Evolutionary conservation across 2,888 invertebrate genomes (phyloP).

Genomic region (Synanthedon myopaeformis): DNA sequence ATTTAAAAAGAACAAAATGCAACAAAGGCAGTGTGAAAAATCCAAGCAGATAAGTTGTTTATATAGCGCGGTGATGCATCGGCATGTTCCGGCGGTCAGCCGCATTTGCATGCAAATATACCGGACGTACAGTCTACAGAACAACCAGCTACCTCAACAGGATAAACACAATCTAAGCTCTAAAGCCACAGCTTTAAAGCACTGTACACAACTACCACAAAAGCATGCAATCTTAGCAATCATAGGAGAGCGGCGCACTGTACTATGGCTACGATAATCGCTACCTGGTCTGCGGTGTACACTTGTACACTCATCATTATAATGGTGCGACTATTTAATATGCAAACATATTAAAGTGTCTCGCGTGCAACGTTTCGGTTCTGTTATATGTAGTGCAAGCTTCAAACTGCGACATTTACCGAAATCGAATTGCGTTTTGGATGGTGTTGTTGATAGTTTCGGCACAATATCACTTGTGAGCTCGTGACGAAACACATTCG

Average conservation of each 20-base stretch:
- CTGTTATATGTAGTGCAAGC: not conserved
- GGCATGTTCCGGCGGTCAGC: not conserved
- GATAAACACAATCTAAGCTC: conserved; percentile 3
- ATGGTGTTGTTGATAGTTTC: not conserved
- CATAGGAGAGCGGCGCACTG: not conserved
- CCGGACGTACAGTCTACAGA: conserved; percentile 14
- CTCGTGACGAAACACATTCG: not conserved
- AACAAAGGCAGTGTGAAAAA: not conserved
- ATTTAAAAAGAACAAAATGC: not conserved
- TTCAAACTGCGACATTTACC: not conserved
- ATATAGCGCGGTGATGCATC: not conserved
- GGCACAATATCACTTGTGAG: not conserved
- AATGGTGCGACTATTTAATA: not conserved
- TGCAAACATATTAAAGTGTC: not conserved
- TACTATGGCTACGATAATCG: not conserved
- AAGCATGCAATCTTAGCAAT: not conserved
- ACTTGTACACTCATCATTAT: not conserved
- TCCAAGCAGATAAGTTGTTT: not conserved
- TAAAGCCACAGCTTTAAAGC: not conserved
- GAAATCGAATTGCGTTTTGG: not conserved
- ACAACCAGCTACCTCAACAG: not conserved
- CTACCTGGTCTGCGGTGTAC: not conserved
- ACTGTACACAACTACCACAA: not conserved
- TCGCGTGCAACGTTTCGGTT: not conserved
- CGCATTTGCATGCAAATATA: conserved; percentile 25